Conservation (phyloP, 2,888 invertebrate genomes). For the Oscheius sp. region DNA sequence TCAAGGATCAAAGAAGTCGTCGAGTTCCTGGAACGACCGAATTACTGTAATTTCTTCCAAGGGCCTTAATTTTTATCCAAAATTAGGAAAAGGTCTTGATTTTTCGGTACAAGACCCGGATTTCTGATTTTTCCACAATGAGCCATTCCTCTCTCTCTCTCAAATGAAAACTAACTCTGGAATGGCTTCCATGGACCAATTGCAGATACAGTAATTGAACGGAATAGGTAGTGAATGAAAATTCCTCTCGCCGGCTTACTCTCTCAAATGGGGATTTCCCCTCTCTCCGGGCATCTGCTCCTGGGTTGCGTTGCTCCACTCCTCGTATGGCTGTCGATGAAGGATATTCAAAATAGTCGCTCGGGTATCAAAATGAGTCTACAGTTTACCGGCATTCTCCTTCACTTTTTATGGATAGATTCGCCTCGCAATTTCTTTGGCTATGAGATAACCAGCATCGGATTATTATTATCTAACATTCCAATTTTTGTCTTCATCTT, state of each 20-base stretch:
- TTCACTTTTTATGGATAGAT: neutral
- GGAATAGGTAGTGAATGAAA: neutral
- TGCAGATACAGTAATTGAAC: neutral
- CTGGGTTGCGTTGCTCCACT: neutral
- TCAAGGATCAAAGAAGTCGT: too few relatives aligned
- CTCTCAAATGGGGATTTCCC: neutral
- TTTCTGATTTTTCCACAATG: too few relatives aligned
- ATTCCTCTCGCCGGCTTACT: neutral
- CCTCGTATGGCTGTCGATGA: neutral
- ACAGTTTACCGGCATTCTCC: neutral
- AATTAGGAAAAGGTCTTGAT: too few relatives aligned
- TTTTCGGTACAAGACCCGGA: too few relatives aligned
- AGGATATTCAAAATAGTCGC: neutral
- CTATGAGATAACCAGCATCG: neutral
- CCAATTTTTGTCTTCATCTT: neutral
- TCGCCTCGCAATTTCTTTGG: neutral
- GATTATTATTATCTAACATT: neutral
- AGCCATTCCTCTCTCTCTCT: too few relatives aligned
- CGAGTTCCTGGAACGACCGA: too few relatives aligned
- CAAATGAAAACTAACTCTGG: neutral
- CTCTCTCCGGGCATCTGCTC: neutral
- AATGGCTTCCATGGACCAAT: neutral
- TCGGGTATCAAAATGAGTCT: neutral
- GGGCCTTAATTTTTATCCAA: too few relatives aligned
- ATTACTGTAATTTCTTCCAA: too few relatives aligned